Percentiles rank a stretch among this genome's conserved stretches.
phyloP scores from a whole-genome alignment of 2,797 vertebrate species.

The Vultur gryphus region DNA sequence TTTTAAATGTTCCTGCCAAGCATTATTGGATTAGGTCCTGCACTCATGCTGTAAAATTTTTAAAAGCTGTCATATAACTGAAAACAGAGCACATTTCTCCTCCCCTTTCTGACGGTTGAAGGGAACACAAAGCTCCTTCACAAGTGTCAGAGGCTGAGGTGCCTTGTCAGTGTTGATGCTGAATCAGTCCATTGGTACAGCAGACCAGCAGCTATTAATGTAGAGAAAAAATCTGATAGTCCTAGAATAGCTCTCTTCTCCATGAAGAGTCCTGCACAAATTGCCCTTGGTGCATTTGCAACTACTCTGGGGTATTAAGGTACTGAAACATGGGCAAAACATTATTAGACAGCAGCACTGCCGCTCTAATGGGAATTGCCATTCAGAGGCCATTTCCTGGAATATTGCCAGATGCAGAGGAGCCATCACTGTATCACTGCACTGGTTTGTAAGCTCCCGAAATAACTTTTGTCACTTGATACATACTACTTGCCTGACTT shows the following conservation, averaged over 20 bases:
- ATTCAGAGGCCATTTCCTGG: background rate
- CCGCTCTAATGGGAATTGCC: background rate
- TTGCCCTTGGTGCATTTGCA: background rate
- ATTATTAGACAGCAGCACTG: background rate
- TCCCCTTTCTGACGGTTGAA: background rate
- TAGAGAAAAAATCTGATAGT: background rate
- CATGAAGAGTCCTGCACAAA: background rate
- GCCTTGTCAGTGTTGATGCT: background rate
- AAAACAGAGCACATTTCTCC: background rate
- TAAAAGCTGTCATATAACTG: conserved; percentile 3
- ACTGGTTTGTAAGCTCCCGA: background rate
- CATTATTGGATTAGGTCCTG: conserved; percentile 31
- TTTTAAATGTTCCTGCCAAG: conserved; percentile 5
- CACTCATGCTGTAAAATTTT: background rate
- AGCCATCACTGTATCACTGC: background rate
- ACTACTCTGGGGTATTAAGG: background rate
- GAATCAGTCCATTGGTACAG: background rate
- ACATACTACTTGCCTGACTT: background rate
- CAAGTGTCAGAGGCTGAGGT: background rate
- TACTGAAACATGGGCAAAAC: background rate
- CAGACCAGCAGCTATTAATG: background rate
- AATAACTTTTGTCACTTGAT: conserved; percentile 25
- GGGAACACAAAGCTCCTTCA: background rate
- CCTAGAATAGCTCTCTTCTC: background rate
- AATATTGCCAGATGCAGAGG: background rate